Base-by-base conservation (phyloP, 2,888 invertebrate genomes). In the Aphodius granarius region DNA sequence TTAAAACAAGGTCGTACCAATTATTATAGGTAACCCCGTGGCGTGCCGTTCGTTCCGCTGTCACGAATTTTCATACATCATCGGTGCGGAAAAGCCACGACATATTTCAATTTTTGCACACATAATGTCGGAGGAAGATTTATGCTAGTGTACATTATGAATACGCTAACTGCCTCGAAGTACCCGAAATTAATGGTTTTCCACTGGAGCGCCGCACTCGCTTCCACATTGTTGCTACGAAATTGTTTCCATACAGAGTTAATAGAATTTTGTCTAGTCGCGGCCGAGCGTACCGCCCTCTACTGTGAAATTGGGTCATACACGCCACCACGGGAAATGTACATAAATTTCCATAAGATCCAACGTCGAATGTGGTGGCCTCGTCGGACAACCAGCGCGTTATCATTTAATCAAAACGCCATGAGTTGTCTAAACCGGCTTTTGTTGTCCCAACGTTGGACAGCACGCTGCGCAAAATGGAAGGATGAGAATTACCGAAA, bases 141-240 rank as follows among this genome's bases (percentile, higher is more conserved):
- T 43, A 43, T 43, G 43, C 43, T n/a, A 19, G 22, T 68, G 20
- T 22, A 20, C 68, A 22, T 68, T 68, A 68, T 68, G 22, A 68
- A 68, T 68, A 68, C 68, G 20, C 9, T n/a, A 22, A 20, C 68
- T 21, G 22, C 22, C 22, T 68, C 68, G 21, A 68, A 68, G 68
- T 68, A 68, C 68, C 21, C 68, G 68, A 68, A 68, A 68, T 68
- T 68, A 68, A 68, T 68, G 68, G 68, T 68, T 68, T 68, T 68
- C 68, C 68, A 68, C 68, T 21, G 21, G 22, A 6, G 43, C 6
- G 43, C 9, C 43, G 43, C 43, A 9, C 43, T 43, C 21, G 21
- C n/a, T 16, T n/a, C 20, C 68, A 19, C 22, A 68, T 68, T 68
- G 68, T 68, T 68, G 22, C 20, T 16, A 20, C 68, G 68, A 68